Conservation (phyloP, 2,888 invertebrate genomes). For the Epicampocera succincta region DNA sequence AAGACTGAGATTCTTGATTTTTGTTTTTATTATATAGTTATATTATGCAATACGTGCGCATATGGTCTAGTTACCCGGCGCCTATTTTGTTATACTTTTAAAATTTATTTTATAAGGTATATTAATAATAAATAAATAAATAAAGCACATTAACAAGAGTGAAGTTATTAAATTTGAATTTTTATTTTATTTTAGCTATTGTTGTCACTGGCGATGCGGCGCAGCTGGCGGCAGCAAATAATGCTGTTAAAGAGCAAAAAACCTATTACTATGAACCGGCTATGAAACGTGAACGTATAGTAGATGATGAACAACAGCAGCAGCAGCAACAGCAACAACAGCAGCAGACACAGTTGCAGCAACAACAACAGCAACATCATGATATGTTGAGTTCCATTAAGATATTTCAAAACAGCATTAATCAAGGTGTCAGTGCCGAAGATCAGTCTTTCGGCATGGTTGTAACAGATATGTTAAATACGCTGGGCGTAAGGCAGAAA, state of each 20-base stretch:
- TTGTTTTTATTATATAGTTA: no score
- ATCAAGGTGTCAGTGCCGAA: slow-evolving; percentile 79
- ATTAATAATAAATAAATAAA: no score
- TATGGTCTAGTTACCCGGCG: no score
- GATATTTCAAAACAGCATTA: slow-evolving; percentile 78
- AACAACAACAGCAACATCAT: slow-evolving; percentile 73
- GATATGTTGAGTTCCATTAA: slow-evolving; percentile 79
- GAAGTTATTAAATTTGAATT: not conserved
- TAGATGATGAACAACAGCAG: slow-evolving; percentile 74
- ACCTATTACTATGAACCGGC: slow-evolving; percentile 79
- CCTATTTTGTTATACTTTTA: no score
- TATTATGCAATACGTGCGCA: no score
- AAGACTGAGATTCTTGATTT: no score
- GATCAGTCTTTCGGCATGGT: slow-evolving; percentile 80
- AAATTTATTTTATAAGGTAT: no score
- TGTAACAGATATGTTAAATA: slow-evolving; percentile 79
- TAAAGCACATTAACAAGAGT: not conserved
- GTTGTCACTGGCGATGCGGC: slow-evolving; percentile 78
- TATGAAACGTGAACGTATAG: slow-evolving; percentile 77
- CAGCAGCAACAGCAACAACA: slow-evolving; percentile 63
- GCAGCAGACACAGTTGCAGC: slow-evolving; percentile 50
- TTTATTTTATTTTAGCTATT: slow-evolving; percentile 72
- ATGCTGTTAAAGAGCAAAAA: slow-evolving; percentile 77
- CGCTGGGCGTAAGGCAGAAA: slow-evolving; percentile 79
- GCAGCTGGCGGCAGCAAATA: slow-evolving; percentile 77